phyloP scores from a whole-genome alignment of 2,888 invertebrate species.

The Hydroisotoma schaefferi region DNA sequence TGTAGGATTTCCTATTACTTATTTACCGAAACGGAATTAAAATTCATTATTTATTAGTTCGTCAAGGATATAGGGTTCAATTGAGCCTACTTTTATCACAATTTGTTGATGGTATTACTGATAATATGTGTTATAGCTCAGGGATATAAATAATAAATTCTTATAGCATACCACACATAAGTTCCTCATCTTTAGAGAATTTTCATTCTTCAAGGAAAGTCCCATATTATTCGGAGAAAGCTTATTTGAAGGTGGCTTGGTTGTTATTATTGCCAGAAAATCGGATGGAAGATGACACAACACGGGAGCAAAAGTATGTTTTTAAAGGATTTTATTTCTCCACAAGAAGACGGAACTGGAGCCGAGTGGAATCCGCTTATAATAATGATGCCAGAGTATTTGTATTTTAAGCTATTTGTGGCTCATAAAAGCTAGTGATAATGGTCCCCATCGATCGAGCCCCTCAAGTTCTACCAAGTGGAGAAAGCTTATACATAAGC shows the following conservation, averaged over 20 bases:
- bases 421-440: not conserved
- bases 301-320: constrained; percentile 16
- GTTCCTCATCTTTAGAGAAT: constrained; percentile 3
- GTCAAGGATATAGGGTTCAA: not conserved
- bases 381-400: constrained; percentile 13
- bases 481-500: not conserved
- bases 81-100: not conserved
- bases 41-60: too few species aligned
- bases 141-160: too few species aligned
- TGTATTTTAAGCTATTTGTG: too few species aligned
- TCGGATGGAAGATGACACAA: too few species aligned
- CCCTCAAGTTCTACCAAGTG: not conserved
- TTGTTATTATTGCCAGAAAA: not conserved
- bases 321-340: constrained; percentile 26
- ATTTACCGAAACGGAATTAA: too few species aligned
- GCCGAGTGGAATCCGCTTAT: constrained; percentile 12
- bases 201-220: too few species aligned
- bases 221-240: not conserved
- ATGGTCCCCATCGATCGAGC: not conserved
- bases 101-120: not conserved
- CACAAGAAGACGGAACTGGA: not conserved
- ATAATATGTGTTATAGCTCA: not conserved
- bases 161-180: too few species aligned
- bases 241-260: not conserved
- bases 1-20: too few species aligned